Evolutionary conservation across 2,888 invertebrate species (phyloP).

Genomic region (Geotrupes spiniger): DNA sequence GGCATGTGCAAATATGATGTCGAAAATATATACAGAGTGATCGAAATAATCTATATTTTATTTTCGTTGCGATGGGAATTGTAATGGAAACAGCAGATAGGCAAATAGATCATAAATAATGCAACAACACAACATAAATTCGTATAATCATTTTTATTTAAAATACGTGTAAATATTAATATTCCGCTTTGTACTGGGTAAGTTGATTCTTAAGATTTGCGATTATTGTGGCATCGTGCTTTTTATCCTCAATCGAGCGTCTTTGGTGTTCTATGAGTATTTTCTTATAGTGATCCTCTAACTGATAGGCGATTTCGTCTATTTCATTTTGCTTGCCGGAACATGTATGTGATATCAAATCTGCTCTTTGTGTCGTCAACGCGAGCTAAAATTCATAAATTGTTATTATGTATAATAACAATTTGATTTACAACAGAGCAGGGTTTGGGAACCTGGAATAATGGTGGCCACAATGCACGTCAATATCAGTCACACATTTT

Average conservation of each 20-base stretch:
- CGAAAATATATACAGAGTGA: no score
- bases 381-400: constrained; percentile 17
- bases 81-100: no score
- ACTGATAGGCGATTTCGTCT: constrained; percentile 24
- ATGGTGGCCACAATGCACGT: no score
- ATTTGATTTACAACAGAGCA: no score
- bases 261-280: constrained; percentile 26
- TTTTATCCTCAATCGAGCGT: constrained; percentile 22
- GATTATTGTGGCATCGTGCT: constrained; percentile 24
- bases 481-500: no score
- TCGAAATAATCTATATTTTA: no score
- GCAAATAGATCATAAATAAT: no score
- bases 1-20: no score
- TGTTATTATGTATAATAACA: no score
- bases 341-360: constrained; percentile 21
- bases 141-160: constrained; percentile 9
- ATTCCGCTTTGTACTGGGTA: constrained; percentile 12
- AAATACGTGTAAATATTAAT: constrained; percentile 13
- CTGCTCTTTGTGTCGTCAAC: constrained; percentile 26
- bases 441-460: no score
- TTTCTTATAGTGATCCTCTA: constrained; percentile 28
- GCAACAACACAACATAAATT: no score
- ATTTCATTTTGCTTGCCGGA: constrained; percentile 25
- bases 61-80: no score
- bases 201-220: constrained; percentile 18